Evolutionary conservation across 2,113 vertebrate species (phyloP), one percentile per base, ranked within the genome.

Genomic region (Vombatus ursinus): DNA sequence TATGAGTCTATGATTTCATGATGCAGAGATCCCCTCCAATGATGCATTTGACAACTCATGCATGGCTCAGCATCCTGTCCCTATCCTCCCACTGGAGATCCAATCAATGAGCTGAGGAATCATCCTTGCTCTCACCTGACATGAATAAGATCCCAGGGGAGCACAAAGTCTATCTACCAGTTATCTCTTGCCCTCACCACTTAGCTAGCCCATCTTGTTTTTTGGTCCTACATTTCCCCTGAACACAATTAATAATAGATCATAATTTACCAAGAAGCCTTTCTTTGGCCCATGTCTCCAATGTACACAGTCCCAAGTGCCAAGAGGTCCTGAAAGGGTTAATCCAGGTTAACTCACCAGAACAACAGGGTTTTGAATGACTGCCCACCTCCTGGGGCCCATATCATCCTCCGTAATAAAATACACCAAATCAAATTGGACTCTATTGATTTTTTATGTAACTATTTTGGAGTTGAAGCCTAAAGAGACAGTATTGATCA

Each of bases 361-460:
- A 94, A 93, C 96, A 97, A 96, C 1, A 51, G 48, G 4, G 24
- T 50, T 90, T 90, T 50, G 90, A 90, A 90, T 50, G 49, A 90
- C 90, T 49, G 47, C 90, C 90, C 22, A 16, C 50, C 53, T 47
- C 94, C 89, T 49, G 54, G 61, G 95, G 54, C 90, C 0, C 47
- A 53, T 84, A 52, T 90, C 95, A 90, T 94, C 94, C 84, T 68
- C 90, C 48, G 90, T 93, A 96, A 97, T 95, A 97, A 97, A 97
- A 97, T 52, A 91, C 94, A 97, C 91, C 90, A 96, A 96, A 97
- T 98, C 92, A 97, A 98, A 98, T 97, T 98, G 96, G 44, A 90
- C 53, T 90, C 52, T 14, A 98, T 97, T 57, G 97, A 97, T 98
- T 97, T 95, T 97, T 96, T 84, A 98, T 92, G 94, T 92, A 96